Evolutionary conservation across 2,888 invertebrate genomes (phyloP), one percentile per base, ranked within the genome.

Genomic region (Syrista parreyssii): DNA sequence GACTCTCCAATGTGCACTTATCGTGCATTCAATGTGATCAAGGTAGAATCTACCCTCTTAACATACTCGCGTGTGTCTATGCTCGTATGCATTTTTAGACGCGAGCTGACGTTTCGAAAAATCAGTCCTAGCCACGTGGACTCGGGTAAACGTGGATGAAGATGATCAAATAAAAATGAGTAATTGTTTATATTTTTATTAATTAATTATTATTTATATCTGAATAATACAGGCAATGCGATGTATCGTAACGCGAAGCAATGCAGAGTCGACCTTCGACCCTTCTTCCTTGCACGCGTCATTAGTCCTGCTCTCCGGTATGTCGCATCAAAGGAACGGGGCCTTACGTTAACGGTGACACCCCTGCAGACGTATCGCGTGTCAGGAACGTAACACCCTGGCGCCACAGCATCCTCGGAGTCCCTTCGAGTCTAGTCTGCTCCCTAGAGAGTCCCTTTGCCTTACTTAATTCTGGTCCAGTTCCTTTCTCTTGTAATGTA

Each of bases 321-420:
- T 15, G 71, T 33, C 71, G 71, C 31, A 6, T 71, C 71, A 0
- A 3, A 71, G 71, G 32, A 32, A 23, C 32, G 71, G 71, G 75
- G 78, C 69, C 72, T 71, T 36, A 68, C 75, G 73, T 78, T 75
- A 69, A 80, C 81, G 82, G 83, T 87, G 84, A 88, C 88, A 87
- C 88, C 87, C 86, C 82, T 82, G 84, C 84, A 86, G 86, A 87
- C 89, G 87, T 87, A 90, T 91, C 89, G 88, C 89, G 88, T 91
- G 91, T 89, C 91, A 85, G 81, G 79, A 86, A 81, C 81, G 88
- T 83, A 88, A 84, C 83, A 86, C 82, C 84, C 85, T 88, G 91
- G 91, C 91, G 91, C 91, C 91, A 88, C 84, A 81, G 86, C 84
- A 88, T 88, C 90, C 87, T 89, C 78, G 80, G 81, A 80, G 80